Percentiles rank a stretch among this genome's conserved stretches.
Conservation (phyloP, 2,797 vertebrate species). For the Phalloptychus januarius region DNA sequence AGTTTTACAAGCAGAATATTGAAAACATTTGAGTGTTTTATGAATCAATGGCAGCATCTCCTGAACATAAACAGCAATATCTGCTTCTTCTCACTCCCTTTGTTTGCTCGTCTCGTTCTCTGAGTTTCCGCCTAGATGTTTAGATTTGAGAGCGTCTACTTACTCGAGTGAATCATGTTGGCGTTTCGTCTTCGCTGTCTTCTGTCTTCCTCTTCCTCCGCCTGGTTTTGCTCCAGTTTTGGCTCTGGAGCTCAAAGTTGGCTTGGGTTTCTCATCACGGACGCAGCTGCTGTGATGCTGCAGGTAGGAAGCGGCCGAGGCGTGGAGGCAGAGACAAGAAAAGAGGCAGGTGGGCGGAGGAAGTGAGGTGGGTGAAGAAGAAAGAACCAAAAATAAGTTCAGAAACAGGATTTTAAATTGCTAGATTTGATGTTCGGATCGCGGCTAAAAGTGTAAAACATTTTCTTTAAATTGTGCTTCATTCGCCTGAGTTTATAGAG, state of each 20-base stretch:
- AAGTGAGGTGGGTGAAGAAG: slow-evolving; percentile 23
- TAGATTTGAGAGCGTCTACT: slow-evolving; percentile 19
- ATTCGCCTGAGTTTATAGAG: neutral
- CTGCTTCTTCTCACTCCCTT: neutral
- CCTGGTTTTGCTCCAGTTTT: slow-evolving; percentile 18
- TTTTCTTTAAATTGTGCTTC: neutral
- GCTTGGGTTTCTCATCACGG: neutral
- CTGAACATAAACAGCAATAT: neutral
- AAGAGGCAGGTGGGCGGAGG: slow-evolving; percentile 36
- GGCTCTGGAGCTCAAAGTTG: slow-evolving; percentile 3
- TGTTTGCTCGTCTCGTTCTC: neutral
- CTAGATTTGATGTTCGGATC: neutral
- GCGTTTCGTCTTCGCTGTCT: neutral
- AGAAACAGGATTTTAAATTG: neutral
- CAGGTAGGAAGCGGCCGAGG: slow-evolving; percentile 16
- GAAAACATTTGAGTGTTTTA: neutral
- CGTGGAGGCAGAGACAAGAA: neutral
- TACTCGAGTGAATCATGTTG: slow-evolving; percentile 71
- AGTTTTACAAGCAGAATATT: neutral
- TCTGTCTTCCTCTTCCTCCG: slow-evolving; percentile 16
- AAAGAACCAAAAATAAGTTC: neutral
- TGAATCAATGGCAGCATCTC: neutral
- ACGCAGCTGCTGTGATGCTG: neutral
- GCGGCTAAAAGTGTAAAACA: neutral
- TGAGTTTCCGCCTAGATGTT: too few relatives aligned